Percentiles rank a stretch among this genome's conserved stretches.
These are phyloP conservation scores for Psilanteris sp. DNA, from an alignment of 1,140 invertebrate genomes.

Conservation along the genomic window DNA sequence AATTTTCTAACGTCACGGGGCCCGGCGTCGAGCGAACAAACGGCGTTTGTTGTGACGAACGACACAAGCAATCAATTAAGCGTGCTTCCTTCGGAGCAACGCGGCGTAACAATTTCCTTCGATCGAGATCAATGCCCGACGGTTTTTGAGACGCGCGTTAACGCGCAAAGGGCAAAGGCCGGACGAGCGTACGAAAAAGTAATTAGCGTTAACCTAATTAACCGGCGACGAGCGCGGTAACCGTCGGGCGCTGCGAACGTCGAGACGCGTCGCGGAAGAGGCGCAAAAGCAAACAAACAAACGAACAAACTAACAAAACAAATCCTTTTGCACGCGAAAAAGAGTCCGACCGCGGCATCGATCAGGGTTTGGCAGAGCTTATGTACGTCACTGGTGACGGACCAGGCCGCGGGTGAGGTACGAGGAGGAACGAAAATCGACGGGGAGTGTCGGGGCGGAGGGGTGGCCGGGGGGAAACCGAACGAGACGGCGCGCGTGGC, in stretches of 20 bases:
- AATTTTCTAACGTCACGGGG: background rate
- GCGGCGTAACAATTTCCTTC: slow-evolving; percentile 42
- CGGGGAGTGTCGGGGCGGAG: slow-evolving; percentile 43
- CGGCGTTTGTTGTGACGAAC: slow-evolving; percentile 27
- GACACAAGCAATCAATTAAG: slow-evolving; percentile 29
- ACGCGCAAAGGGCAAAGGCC: too few species aligned
- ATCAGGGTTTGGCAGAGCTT: slow-evolving; percentile 48
- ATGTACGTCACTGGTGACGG: slow-evolving; percentile 66
- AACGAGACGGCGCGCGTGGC: slow-evolving; percentile 65
- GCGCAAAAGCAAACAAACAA: too few species aligned
- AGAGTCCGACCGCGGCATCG: too few species aligned
- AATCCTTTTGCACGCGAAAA: too few species aligned
- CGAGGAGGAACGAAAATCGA: slow-evolving; percentile 65
- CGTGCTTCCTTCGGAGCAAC: slow-evolving; percentile 39
- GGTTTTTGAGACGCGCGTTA: too few species aligned
- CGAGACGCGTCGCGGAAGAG: too few species aligned
- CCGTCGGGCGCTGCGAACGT: too few species aligned
- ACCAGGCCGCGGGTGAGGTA: slow-evolving; percentile 64
- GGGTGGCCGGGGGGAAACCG: slow-evolving; percentile 30
- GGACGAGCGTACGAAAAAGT: too few species aligned
- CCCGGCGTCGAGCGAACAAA: too few species aligned
- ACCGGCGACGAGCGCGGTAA: too few species aligned
- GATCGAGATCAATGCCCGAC: slow-evolving; percentile 1
- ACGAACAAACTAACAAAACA: too few species aligned
- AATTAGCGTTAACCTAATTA: too few species aligned